Evolutionary conservation across 2,113 vertebrate genomes (phyloP).

Genomic region (Pionites leucogaster): DNA sequence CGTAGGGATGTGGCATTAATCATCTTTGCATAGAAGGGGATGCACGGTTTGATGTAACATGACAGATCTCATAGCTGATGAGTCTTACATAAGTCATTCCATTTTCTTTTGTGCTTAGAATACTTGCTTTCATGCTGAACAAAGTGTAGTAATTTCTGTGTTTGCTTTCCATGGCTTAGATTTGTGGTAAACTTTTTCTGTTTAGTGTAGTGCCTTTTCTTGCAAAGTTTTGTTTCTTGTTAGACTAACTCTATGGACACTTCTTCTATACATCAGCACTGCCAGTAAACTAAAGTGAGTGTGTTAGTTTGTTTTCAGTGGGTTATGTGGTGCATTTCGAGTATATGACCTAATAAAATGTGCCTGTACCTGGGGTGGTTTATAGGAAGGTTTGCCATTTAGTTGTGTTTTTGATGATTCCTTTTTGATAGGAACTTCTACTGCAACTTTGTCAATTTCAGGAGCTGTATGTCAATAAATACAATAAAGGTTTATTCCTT

Average conservation of each 20-base stretch:
- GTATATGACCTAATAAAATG: not conserved
- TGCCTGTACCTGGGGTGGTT: not conserved
- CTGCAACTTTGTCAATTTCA: constrained; percentile 5
- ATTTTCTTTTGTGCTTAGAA: not conserved
- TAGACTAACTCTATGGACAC: not conserved
- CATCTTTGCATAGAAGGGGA: not conserved
- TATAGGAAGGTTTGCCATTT: not conserved
- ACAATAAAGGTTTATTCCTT: constrained; percentile 34
- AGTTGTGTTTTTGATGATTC: not conserved
- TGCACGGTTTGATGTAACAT: not conserved
- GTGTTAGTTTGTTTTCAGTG: not conserved
- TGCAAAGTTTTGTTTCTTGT: not conserved
- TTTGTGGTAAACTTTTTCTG: not conserved
- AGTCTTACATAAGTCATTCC: not conserved
- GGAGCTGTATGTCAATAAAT: constrained; percentile 13
- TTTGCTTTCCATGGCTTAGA: not conserved
- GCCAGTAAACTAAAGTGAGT: not conserved
- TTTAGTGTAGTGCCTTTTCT: not conserved
- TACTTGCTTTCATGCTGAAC: not conserved
- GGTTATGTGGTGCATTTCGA: not conserved
- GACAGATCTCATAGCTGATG: not conserved
- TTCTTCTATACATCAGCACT: not conserved
- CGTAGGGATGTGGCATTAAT: not conserved
- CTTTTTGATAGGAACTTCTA: constrained; percentile 2
- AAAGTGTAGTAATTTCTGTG: not conserved